Conservation (phyloP, 2,797 vertebrate genomes). For the Brachyalestes nurse region DNA sequence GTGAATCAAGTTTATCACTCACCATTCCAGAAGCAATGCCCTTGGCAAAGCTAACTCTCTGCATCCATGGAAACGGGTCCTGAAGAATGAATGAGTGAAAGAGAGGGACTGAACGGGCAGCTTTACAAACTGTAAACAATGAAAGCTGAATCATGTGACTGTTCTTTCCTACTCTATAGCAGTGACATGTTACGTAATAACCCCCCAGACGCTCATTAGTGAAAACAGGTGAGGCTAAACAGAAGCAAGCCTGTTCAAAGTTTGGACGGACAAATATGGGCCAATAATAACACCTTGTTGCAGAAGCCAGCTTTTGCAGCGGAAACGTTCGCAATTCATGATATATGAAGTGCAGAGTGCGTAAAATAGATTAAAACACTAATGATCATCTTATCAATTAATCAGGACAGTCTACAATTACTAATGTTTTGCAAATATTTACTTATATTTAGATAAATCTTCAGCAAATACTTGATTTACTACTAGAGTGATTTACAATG, state of each 20-base stretch:
- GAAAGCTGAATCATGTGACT: slow-evolving; percentile 7
- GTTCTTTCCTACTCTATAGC: not conserved
- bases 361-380: too few relatives aligned
- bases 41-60: slow-evolving; percentile 93
- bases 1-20: slow-evolving; percentile 61
- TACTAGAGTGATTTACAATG: too few relatives aligned
- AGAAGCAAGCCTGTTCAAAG: too few relatives aligned
- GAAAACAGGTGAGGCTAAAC: not conserved
- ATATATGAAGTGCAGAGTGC: too few relatives aligned
- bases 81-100: slow-evolving; percentile 61
- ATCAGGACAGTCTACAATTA: too few relatives aligned
- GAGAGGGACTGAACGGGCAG: slow-evolving; percentile 36
- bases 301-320: too few relatives aligned
- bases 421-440: too few relatives aligned
- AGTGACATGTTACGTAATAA: not conserved
- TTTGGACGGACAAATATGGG: not conserved
- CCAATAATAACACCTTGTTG: too few relatives aligned
- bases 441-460: too few relatives aligned
- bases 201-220: not conserved
- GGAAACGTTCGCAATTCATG: too few relatives aligned
- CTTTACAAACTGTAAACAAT: slow-evolving; percentile 23
- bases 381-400: too few relatives aligned
- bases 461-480: too few relatives aligned
- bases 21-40: slow-evolving; percentile 98
- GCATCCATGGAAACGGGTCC: slow-evolving; percentile 93